Evolutionary conservation across 2,888 invertebrate genomes (phyloP), one percentile per base, ranked within the genome.

Genomic region (Gryllus longicercus): DNA sequence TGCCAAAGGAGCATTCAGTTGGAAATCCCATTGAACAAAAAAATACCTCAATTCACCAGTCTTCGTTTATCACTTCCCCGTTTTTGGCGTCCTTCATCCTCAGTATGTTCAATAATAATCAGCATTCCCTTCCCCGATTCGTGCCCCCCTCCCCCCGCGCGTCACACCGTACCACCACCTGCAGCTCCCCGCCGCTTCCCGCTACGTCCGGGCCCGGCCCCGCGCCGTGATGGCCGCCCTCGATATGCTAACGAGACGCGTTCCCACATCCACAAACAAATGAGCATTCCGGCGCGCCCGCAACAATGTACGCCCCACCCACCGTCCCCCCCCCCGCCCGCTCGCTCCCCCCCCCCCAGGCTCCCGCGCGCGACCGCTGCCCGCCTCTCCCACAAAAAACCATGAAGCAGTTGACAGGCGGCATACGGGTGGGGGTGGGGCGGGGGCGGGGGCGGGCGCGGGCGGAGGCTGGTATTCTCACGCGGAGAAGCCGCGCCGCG

Each of bases 241-340:
- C 63, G 63, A 63, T 63, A 63, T 63, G 63, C 63, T 63, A 63
- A 63, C 63, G 63, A 63, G 63, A 14, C n/a, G 63, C 63, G 63
- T 63, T 63, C 63, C 63, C 63, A 63, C 63, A 63, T 63, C 63
- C 63, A 63, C 63, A 63, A 63, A 63, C 63, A 63, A 63, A 63
- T n/a, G 63, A n/a, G 63, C 63, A n/a, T 18, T 63, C 63, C 38
- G 8, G 38, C 38, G 38, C 38, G 38, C 38, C 38, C 38, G 38
- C 38, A 38, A 38, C 38, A 38, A 38, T 38, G 38, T 38, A 38
- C 38, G 8, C 8, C n/a, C 63, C 63, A 11, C 63, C 63, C n/a
- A 63, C 63, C 63, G 12, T 18, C 8, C 38, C 38, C 38, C 5
- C 38, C 38, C 38, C 38, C 8, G n/a, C 38, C 25, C 25, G 25